These are phyloP conservation scores for Sycophaga agraensis DNA, from an alignment of 1,140 invertebrate genomes.

Conservation along the genomic window DNA sequence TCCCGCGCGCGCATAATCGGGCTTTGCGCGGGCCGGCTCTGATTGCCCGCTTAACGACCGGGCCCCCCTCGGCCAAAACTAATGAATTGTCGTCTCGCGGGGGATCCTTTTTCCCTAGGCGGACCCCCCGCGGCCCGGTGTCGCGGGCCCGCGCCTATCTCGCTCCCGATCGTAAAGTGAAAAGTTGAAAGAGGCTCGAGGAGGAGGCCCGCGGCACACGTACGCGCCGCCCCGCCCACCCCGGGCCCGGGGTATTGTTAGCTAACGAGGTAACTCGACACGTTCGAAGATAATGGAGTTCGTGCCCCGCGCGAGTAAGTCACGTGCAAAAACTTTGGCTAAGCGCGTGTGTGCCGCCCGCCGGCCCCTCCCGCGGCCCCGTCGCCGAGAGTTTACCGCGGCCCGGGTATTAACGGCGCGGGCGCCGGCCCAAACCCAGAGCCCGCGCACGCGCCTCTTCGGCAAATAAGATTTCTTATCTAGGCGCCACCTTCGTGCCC, in stretches of 20 bases:
- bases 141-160: constrained; percentile 10
- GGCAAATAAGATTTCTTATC: constrained; percentile 25
- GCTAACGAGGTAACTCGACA: constrained; percentile 49
- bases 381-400: constrained; percentile 21
- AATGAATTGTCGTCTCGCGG: too few species aligned
- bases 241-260: constrained; percentile 37
- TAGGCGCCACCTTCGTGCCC: neutral
- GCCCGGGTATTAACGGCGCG: neutral
- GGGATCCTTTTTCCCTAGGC: too few species aligned
- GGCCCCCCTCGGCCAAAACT: too few species aligned
- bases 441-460: constrained; percentile 7
- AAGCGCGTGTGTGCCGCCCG: constrained; percentile 25
- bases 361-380: constrained; percentile 1
- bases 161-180: constrained; percentile 34
- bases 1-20: too few species aligned
- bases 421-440: neutral
- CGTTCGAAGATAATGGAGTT: constrained; percentile 42
- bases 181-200: constrained; percentile 34
- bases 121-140: neutral
- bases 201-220: neutral
- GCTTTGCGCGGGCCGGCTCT: too few species aligned
- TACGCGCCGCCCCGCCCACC: constrained; percentile 3
- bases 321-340: constrained; percentile 42
- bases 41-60: too few species aligned
- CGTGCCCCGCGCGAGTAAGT: constrained; percentile 42